Base-by-base conservation (phyloP, 2,113 vertebrate species). In the Limanda limanda region DNA sequence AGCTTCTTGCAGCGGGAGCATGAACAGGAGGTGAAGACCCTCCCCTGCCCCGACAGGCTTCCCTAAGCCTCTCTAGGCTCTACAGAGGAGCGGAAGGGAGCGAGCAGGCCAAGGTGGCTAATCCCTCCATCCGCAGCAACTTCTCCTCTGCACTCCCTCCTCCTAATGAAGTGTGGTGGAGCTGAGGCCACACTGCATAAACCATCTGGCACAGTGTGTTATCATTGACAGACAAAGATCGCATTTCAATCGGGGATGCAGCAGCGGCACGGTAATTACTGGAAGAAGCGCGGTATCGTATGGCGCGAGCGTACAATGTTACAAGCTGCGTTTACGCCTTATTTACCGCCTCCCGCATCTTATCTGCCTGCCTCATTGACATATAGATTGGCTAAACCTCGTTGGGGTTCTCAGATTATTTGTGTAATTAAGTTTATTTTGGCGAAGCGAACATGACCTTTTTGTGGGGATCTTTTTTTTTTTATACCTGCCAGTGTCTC, bases 361-460 rank as follows among this genome's bases (percentile, higher is more conserved):
- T 68, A 84, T 87, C 82, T 31, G 68, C 52, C 78, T 12, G 55
- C 71, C 51, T 81, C 83, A 81, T 79, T 83, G 86, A 90, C 79
- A 55, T 91, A 90, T 90, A 79, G 88, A 91, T 92, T 87, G 83
- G 48, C 57, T 51, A 75, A 88, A 81, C 81, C 91, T 90, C 86
- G 27, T 70, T 52, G 86, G 89, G 88, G 71, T 78, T 85, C 84
- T 92, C 89, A 63, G 71, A 86, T 92, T 89, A 86, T 87, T 89
- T 81, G 54, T 87, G 84, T 89, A 87, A 89, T 90, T 89, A 89
- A 78, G 70, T 83, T 88, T 86, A 89, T 92, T 89, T 90, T 82
- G 61, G 88, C 84, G 57, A 71, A 56, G 64, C 47, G 23, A 83
- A 85, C 78, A 79, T 80, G 79, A 89, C 84, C 88, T 89, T 88